Evolutionary conservation across 2,113 vertebrate genomes (phyloP).

Genomic region (Ochotona princeps): DNA sequence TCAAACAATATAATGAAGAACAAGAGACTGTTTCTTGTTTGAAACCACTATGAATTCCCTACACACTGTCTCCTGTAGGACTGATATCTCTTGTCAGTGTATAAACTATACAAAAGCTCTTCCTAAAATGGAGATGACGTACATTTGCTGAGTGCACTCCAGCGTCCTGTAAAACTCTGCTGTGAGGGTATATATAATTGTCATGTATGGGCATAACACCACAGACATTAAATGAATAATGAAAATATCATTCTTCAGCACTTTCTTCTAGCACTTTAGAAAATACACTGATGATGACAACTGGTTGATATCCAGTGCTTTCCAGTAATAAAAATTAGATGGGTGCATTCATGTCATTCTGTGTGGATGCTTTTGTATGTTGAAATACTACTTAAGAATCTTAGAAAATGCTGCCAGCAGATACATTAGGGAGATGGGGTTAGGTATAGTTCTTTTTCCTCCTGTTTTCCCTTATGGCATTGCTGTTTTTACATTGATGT

Average conservation of each 20-base stretch:
- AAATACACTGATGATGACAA: background rate
- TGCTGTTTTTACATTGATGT: constrained; percentile 44
- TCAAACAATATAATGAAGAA: background rate
- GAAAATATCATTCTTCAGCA: background rate
- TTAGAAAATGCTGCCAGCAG: background rate
- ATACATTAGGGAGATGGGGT: background rate
- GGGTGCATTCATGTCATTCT: background rate
- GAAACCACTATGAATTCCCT: constrained; percentile 9
- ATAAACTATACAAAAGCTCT: background rate
- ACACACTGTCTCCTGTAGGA: background rate
- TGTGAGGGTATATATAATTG: background rate
- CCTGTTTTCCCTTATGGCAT: background rate
- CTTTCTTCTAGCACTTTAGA: background rate
- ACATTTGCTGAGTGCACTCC: constrained; percentile 6
- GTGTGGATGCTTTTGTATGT: background rate
- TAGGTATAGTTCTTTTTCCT: background rate
- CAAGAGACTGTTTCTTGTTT: background rate
- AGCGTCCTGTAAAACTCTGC: background rate
- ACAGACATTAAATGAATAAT: background rate
- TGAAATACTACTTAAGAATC: constrained; percentile 5
- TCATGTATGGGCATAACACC: background rate
- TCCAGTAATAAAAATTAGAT: background rate
- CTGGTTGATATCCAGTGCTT: background rate
- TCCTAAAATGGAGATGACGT: constrained; percentile 2
- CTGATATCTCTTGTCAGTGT: background rate